Base-by-base conservation (phyloP, 2,888 invertebrate species). In the Chalcosyrphus nemorum region DNA sequence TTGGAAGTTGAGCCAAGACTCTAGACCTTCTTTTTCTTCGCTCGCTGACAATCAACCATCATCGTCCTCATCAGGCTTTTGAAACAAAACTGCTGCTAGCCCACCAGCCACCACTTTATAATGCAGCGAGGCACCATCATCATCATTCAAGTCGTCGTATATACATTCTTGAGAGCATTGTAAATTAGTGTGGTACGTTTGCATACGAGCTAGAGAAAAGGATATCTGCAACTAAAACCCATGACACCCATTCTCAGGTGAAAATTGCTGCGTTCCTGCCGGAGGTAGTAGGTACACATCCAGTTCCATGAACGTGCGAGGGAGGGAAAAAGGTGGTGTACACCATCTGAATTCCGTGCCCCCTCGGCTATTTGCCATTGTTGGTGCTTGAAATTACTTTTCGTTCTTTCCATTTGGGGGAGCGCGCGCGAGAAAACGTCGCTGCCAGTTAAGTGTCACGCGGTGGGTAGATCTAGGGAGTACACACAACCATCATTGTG, bases 331-430 rank as follows among this genome's bases (percentile, higher is more conserved):
- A n/a, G n/a, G n/a, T n/a, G n/a, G n/a, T n/a, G 1, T 3, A 29
- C 13, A 43, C 19, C 24, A 70, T 32, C 70, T 56, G 77, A 77
- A 81, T 70, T 52, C 70, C 65, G 57, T 71, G 50, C 63, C 76
- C 81, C 81, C 71, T 76, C 35, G 71, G 81, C 76, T 81, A 77
- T 81, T 81, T 81, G 81, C 63, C 63, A 76, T 81, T 76, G 76
- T 76, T 81, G 76, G 70, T 77, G 59, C 76, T 81, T 76, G 19
- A 77, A 81, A 81, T 81, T 77, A 81, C 77, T 81, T 81, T 70
- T 77, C 15, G 65, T 70, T 57, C 43, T 59, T 68, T 75, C 27
- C 13, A 45, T 27, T 4, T 24, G 4, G 24, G 24, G 24, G 24
- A 24, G n/a, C n/a, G n/a, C n/a, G n/a, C n/a, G n/a, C n/a, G n/a